Evolutionary conservation across 2,888 invertebrate genomes (phyloP).

Genomic region (Synanthedon vespiformis): DNA sequence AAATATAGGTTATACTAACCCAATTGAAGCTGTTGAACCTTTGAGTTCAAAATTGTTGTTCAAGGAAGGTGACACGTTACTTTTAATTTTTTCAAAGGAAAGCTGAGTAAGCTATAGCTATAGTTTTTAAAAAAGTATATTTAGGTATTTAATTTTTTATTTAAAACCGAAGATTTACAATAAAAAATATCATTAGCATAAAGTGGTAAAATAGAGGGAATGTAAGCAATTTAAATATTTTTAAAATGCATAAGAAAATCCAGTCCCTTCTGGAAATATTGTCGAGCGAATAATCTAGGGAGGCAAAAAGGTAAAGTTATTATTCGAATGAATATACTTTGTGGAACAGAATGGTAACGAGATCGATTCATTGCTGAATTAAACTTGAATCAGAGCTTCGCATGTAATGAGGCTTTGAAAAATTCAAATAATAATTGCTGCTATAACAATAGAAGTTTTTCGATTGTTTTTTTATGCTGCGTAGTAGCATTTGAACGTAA

Average conservation of each 20-base stretch:
- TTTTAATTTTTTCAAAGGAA: too few relatives aligned
- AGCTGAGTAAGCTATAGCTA: too few relatives aligned
- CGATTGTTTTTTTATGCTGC: conserved; percentile 1
- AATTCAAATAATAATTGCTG: neutral
- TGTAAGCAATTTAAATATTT: conserved; percentile 1
- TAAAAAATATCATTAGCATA: too few relatives aligned
- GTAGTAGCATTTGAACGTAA: neutral
- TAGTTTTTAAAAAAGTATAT: too few relatives aligned
- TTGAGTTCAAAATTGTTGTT: too few relatives aligned
- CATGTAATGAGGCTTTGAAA: conserved; percentile 4
- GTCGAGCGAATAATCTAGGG: conserved; percentile 10
- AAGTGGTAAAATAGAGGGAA: neutral
- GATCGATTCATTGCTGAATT: conserved; percentile 6
- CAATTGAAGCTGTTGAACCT: too few relatives aligned
- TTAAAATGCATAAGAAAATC: conserved; percentile 8
- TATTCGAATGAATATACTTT: conserved; percentile 11
- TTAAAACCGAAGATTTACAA: too few relatives aligned
- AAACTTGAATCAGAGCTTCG: conserved; percentile 2
- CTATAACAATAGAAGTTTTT: neutral
- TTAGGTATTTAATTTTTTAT: too few relatives aligned
- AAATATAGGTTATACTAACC: too few relatives aligned
- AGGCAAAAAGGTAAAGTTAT: conserved; percentile 4
- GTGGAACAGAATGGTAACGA: conserved; percentile 2
- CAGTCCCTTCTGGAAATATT: conserved; percentile 8
- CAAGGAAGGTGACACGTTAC: too few relatives aligned